Conservation (phyloP, 2,888 invertebrate species). For the Orthosia gothica region DNA sequence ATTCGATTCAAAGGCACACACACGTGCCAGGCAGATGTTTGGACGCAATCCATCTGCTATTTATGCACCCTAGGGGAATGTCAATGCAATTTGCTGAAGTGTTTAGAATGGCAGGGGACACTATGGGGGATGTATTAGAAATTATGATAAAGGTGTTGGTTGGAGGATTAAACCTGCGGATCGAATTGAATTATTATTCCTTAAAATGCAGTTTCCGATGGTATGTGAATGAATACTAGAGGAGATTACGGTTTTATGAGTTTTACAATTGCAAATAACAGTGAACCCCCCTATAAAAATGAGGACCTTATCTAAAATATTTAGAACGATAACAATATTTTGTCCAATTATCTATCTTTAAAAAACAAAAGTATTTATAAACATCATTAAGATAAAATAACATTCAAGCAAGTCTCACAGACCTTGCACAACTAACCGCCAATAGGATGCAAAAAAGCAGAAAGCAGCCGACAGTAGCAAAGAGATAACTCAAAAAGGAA, state of each 20-base stretch:
- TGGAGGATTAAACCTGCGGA: constrained; percentile 21
- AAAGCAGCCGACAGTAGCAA: constrained; percentile 51
- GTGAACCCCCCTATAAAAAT: not conserved
- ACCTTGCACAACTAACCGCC: not conserved
- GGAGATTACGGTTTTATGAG: not conserved
- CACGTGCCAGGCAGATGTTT: constrained; percentile 88
- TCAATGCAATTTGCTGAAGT: constrained; percentile 55
- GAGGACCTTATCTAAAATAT: not conserved
- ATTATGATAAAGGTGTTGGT: constrained; percentile 35
- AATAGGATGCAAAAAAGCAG: constrained; percentile 30
- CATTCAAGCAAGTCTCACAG: constrained; percentile 22
- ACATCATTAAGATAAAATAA: constrained; percentile 24
- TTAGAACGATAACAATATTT: not conserved
- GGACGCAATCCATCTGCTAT: constrained; percentile 76
- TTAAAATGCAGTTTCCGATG: constrained; percentile 2
- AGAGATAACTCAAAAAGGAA: constrained; percentile 64
- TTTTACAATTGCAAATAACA: not conserved
- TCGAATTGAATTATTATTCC: constrained; percentile 15
- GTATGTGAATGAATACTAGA: not conserved
- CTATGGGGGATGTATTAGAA: constrained; percentile 39
- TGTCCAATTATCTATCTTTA: not conserved
- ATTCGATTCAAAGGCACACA: constrained; percentile 56
- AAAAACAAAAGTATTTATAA: not conserved
- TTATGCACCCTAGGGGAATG: constrained; percentile 55
- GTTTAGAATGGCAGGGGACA: constrained; percentile 40